Percentiles rank a stretch among this genome's conserved stretches.
Conservation (phyloP, 2,888 invertebrate species). For the Heliconius aoede region DNA sequence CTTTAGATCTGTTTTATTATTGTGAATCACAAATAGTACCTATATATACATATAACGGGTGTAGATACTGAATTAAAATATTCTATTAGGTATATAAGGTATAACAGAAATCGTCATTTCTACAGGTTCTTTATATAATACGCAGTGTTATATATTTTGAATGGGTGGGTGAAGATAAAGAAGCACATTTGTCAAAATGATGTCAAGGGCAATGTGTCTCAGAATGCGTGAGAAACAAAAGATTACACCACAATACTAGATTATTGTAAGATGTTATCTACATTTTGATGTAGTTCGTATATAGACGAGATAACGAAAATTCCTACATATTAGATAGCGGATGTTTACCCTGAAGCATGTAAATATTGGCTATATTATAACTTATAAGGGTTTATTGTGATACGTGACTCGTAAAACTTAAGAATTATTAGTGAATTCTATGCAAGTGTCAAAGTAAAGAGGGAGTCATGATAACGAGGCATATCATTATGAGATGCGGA, state of each 20-base stretch:
- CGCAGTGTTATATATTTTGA: slow-evolving; percentile 2
- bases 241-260: slow-evolving; percentile 16
- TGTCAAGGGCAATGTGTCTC: slow-evolving; percentile 11
- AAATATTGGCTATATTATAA: slow-evolving; percentile 42
- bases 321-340: slow-evolving; percentile 44
- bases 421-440: slow-evolving; percentile 28
- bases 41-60: background rate
- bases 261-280: slow-evolving; percentile 28
- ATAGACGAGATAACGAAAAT: slow-evolving; percentile 41
- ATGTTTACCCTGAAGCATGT: slow-evolving; percentile 46
- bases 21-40: background rate
- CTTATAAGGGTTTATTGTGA: slow-evolving; percentile 21
- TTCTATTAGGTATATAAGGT: background rate
- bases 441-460: slow-evolving; percentile 46
- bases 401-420: slow-evolving; percentile 20
- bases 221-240: slow-evolving; percentile 24
- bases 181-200: slow-evolving; percentile 11
- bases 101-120: slow-evolving; percentile 7
- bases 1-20: background rate
- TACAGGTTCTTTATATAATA: slow-evolving; percentile 4
- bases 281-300: slow-evolving; percentile 31
- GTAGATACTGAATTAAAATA: background rate
- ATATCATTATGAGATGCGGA: slow-evolving; percentile 72
- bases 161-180: slow-evolving; percentile 8
- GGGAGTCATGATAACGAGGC: slow-evolving; percentile 74